Percentiles rank a stretch among this genome's conserved stretches.
These are phyloP conservation scores for Digitonthophagus gazella DNA, from an alignment of 2,888 invertebrate genomes.

Conservation along the genomic window DNA sequence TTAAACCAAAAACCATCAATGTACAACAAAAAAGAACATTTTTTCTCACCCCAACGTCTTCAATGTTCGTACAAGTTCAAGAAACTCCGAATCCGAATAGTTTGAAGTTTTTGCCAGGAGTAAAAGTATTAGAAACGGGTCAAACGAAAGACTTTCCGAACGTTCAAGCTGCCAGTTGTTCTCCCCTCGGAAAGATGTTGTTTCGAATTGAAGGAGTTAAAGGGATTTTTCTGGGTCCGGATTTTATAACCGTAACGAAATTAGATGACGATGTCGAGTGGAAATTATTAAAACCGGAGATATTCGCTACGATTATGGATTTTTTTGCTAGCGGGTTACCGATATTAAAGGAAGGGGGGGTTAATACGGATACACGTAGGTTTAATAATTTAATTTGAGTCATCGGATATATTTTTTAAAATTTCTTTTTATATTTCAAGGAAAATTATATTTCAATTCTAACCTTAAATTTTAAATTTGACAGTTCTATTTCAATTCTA, in stretches of 20 bases:
- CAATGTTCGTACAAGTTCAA: conserved; percentile 97
- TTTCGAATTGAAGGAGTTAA: conserved; percentile 96
- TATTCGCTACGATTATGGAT: conserved; percentile 98
- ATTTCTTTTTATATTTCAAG: no score
- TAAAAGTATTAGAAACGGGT: conserved; percentile 74
- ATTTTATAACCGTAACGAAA: conserved; percentile 96
- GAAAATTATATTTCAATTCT: no score
- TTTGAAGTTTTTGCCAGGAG: conserved; percentile 92
- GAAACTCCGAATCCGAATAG: conserved; percentile 99
- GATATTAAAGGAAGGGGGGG: conserved; percentile 71
- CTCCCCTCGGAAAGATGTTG: conserved; percentile 86
- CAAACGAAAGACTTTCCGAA: conserved; percentile 92
- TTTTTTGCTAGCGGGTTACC: conserved; percentile 95
- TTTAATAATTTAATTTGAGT: no score
- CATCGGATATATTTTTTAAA: no score
- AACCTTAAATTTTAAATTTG: no score
- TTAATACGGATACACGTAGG: conserved; percentile 73
- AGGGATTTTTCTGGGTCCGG: conserved; percentile 91
- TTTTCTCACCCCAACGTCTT: no score
- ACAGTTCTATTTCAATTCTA: no score
- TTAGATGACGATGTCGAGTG: conserved; percentile 90
- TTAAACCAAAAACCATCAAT: no score
- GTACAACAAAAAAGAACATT: conserved; percentile 25
- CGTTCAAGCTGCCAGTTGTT: conserved; percentile 73
- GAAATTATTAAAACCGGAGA: conserved; percentile 92